phyloP scores from a whole-genome alignment of 2,797 vertebrate genomes.

The Nothura maculosa region DNA sequence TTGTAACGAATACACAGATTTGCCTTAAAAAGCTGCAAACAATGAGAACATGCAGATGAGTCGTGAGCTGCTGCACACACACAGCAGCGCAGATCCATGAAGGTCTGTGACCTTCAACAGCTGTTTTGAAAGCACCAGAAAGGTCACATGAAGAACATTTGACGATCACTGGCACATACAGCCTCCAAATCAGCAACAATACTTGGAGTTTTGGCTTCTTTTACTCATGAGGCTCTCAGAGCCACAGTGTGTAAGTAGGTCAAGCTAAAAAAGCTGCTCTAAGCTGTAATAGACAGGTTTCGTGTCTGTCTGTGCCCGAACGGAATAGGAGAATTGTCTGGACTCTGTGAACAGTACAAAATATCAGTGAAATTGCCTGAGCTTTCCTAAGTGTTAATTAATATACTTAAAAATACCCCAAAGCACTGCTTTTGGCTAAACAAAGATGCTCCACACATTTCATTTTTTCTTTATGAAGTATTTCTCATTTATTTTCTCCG shows the following conservation, averaged over 20 bases:
- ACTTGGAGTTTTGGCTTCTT: not conserved
- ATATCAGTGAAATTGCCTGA: not conserved
- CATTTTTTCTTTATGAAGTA: not conserved
- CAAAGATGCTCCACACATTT: not conserved
- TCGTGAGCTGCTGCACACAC: not conserved
- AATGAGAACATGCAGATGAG: not conserved
- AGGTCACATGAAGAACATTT: conserved; percentile 10
- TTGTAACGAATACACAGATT: not conserved
- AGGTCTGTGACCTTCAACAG: not conserved
- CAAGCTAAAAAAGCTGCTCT: not conserved
- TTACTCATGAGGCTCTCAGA: not conserved
- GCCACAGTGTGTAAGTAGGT: not conserved
- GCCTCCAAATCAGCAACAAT: not conserved
- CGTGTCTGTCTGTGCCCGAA: not conserved
- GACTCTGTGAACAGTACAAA: not conserved
- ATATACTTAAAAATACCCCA: not conserved
- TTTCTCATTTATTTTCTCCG: not conserved
- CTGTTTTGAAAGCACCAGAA: not conserved
- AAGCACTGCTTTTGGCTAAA: not conserved
- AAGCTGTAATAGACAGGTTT: not conserved
- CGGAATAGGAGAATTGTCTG: not conserved
- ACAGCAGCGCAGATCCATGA: not conserved
- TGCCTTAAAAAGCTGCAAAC: not conserved
- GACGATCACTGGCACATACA: not conserved
- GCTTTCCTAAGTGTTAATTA: not conserved